phyloP scores from a whole-genome alignment of 2,888 invertebrate species.

The Drosophila meridiana region DNA sequence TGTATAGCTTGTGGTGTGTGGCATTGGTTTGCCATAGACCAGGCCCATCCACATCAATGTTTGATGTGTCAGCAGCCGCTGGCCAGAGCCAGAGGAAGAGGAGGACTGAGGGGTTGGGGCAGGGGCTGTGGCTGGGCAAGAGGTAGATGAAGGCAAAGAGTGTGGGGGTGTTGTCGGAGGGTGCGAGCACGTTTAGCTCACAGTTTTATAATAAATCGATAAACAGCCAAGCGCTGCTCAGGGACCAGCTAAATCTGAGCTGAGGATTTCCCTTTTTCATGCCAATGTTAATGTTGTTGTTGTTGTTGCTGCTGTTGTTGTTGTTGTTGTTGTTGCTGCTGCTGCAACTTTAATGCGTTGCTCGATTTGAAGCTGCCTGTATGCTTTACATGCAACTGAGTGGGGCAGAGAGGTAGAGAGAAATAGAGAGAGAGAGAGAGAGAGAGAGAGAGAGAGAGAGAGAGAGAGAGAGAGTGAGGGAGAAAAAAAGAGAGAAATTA shows the following conservation, averaged over 20 bases:
- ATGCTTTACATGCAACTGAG: too few species aligned
- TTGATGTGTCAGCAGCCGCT: slow-evolving; percentile 73
- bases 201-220: slow-evolving; percentile 75
- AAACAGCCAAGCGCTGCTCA: slow-evolving; percentile 40
- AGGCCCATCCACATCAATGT: slow-evolving; percentile 69
- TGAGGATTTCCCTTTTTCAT: slow-evolving; percentile 39
- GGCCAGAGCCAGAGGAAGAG: slow-evolving; percentile 17
- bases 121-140: neutral
- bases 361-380: neutral
- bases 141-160: neutral
- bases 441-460: neutral
- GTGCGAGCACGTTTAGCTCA: slow-evolving; percentile 52
- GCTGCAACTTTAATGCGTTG: slow-evolving; percentile 22
- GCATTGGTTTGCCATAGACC: slow-evolving; percentile 50
- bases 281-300: neutral
- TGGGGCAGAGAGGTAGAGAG: too few species aligned
- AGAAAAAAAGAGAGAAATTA: neutral
- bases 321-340: neutral
- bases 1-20: slow-evolving; percentile 63
- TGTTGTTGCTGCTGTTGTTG: neutral
- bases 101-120: neutral
- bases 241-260: slow-evolving; percentile 41
- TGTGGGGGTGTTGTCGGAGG: slow-evolving; percentile 32
- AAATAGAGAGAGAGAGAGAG: neutral
- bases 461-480: neutral